These are phyloP conservation scores for Tetragonisca angustula DNA, from an alignment of 2,888 invertebrate species.

Conservation along the genomic window DNA sequence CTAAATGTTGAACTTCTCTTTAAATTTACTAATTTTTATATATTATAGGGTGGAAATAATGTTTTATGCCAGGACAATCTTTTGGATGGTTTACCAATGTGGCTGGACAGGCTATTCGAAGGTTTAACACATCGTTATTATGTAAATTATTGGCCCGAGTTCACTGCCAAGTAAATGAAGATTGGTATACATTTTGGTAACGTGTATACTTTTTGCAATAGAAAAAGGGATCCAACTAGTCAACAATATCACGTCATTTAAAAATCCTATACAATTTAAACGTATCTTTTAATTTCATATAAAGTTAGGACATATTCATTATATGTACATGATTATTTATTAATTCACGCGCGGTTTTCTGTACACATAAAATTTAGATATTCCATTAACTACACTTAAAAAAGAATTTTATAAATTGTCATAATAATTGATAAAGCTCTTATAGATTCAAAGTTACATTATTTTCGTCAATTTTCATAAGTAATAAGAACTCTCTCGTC, in stretches of 20 bases:
- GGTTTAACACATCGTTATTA: slow-evolving; percentile 97
- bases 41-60: slow-evolving; percentile 83
- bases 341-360: slow-evolving; percentile 64
- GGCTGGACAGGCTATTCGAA: slow-evolving; percentile 98
- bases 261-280: slow-evolving; percentile 56
- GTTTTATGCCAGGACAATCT: slow-evolving; percentile 90
- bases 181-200: slow-evolving; percentile 44
- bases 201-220: slow-evolving; percentile 55
- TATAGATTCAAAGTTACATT: slow-evolving; percentile 50
- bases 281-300: slow-evolving; percentile 60
- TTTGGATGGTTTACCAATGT: slow-evolving; percentile 96
- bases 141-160: slow-evolving; percentile 99
- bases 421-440: slow-evolving; percentile 37
- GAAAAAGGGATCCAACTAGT: slow-evolving; percentile 71
- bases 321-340: slow-evolving; percentile 62
- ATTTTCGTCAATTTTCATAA: slow-evolving; percentile 44
- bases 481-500: slow-evolving; percentile 46
- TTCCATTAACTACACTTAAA: slow-evolving; percentile 59
- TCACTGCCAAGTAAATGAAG: slow-evolving; percentile 89
- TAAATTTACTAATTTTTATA: slow-evolving; percentile 20
- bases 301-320: slow-evolving; percentile 69
- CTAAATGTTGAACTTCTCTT: neutral
- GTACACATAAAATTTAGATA: slow-evolving; percentile 62
- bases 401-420: slow-evolving; percentile 54
- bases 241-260: slow-evolving; percentile 69